phyloP scores from a whole-genome alignment of 2,797 vertebrate species.

The Sphaeramia orbicularis region DNA sequence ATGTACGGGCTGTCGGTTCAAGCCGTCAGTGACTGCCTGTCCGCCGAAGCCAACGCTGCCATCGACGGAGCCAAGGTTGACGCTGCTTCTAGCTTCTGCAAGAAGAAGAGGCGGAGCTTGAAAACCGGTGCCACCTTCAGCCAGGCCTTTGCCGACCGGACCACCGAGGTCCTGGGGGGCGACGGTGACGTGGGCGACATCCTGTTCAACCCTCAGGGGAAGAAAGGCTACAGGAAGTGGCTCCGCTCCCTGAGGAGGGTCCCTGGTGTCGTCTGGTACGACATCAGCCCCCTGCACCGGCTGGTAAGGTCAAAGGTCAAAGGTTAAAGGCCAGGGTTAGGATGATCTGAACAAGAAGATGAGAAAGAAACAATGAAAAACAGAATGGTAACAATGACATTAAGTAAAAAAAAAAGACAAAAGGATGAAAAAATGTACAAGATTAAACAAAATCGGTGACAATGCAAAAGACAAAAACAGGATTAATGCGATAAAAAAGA shows the following conservation, averaged over 20 bases:
- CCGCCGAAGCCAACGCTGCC: constrained; percentile 37
- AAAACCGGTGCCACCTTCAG: constrained; percentile 70
- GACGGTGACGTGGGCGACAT: constrained; percentile 40
- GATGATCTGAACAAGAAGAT: too few species aligned
- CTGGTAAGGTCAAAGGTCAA: constrained; percentile 39
- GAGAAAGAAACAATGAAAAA: too few species aligned
- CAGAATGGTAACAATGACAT: too few species aligned
- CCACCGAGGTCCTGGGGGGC: constrained; percentile 63
- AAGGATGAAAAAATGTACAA: too few species aligned
- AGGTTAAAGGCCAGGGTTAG: too few species aligned
- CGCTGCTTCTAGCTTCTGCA: constrained; percentile 20
- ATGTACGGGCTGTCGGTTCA: constrained; percentile 57
- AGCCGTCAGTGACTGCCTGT: constrained; percentile 77
- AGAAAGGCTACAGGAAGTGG: constrained; percentile 68
- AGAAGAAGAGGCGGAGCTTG: constrained; percentile 61
- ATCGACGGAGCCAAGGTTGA: neutral
- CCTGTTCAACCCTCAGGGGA: constrained; percentile 61
- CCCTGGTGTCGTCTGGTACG: constrained; percentile 79
- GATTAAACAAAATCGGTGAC: too few species aligned
- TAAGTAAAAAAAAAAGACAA: too few species aligned
- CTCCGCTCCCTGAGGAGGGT: constrained; percentile 57
- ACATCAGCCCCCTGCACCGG: constrained; percentile 64
- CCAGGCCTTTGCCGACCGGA: constrained; percentile 70
- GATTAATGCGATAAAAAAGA: too few species aligned
- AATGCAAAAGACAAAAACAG: too few species aligned